Evolutionary conservation across 2,888 invertebrate genomes (phyloP), one percentile per base, ranked within the genome.

Genomic region (Frankliniella fusca): DNA sequence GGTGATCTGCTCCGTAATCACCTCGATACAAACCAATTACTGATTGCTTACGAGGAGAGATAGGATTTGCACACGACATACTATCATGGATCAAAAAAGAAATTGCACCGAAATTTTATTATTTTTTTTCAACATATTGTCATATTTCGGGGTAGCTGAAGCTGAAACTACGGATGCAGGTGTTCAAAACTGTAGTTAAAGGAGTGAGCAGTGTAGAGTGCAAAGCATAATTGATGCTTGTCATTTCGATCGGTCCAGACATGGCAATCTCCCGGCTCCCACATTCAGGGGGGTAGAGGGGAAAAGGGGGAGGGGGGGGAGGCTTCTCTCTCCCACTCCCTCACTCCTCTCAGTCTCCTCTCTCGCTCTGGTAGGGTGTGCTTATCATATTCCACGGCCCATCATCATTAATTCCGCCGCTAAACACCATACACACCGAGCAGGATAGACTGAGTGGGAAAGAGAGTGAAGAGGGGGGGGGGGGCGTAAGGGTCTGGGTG

Each of bases 331-430:
- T 54, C 18, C 0, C 20, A 15, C 18, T 54, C 15, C 12, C 20
- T 3, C 3, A 20, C n/a, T 70, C 70, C n/a, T 70, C n/a, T 23
- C 23, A 9, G 70, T 23, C n/a, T 54, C 18, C 54, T 20, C 23
- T 20, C 7, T 12, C 18, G n/a, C 5, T 20, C 9, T 23, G n/a
- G 70, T 54, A 15, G 15, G 54, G 54, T 20, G 18, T 54, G 54
- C 54, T 54, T 54, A 54, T 54, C 54, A 54, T 54, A 54, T 54
- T 54, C 54, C 70, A 70, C 54, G 61, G 11, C 11, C 27, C 70
- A 27, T 27, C 70, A 76, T 76, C 70, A 76, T 76, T 76, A 76
- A 76, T 76, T 61, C 61, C 18, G 61, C 18, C 61, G 70, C 70
- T 76, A 76, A 76, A 76, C 70, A 76, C 70, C 70, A 61, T 54